phyloP scores from a whole-genome alignment of 2,113 vertebrate genomes.

The Empidonax alnorum region DNA sequence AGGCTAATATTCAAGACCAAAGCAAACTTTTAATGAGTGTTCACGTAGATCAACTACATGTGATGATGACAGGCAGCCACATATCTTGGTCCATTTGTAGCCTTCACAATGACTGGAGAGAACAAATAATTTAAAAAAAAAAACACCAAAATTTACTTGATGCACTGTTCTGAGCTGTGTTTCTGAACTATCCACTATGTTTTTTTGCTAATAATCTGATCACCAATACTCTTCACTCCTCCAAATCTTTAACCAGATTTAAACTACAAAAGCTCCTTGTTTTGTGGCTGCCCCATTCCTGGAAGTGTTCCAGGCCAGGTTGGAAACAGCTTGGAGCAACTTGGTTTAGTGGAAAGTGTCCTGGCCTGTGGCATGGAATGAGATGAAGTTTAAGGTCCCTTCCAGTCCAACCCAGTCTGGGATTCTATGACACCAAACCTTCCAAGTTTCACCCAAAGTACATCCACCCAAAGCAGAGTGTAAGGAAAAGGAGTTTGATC shows the following conservation, averaged over 20 bases:
- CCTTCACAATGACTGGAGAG: conserved; percentile 93
- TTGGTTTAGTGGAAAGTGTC: not conserved
- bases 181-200: not conserved
- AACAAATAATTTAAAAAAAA: not conserved
- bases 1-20: not conserved
- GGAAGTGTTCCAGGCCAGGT: not conserved
- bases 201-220: not conserved
- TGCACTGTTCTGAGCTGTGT: not conserved
- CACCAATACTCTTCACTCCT: not conserved
- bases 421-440: not conserved
- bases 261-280: not conserved
- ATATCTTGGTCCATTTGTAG: conserved; percentile 95
- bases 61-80: conserved; percentile 96
- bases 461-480: not conserved
- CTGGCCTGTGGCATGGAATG: not conserved
- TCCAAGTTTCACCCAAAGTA: not conserved
- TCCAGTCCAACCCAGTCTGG: not conserved
- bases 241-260: not conserved
- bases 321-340: not conserved
- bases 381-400: not conserved
- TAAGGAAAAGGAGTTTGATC: not conserved
- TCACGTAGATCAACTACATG: conserved; percentile 77
- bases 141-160: not conserved
- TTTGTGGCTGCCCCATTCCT: not conserved
- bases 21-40: not conserved